Evolutionary conservation across 2,888 invertebrate genomes (phyloP).

Genomic region (Allygus modestus): DNA sequence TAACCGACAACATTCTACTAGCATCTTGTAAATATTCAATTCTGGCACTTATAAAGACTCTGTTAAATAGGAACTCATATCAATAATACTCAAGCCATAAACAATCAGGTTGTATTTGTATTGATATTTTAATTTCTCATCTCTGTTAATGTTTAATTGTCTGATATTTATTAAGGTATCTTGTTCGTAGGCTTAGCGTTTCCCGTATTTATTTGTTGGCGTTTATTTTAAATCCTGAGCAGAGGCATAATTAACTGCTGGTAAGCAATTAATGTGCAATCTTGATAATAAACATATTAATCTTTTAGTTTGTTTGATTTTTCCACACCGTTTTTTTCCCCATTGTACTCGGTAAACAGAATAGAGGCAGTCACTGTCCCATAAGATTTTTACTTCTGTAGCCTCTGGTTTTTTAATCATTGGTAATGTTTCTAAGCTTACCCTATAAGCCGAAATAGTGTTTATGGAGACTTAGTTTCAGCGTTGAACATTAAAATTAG

Average conservation of each 20-base stretch:
- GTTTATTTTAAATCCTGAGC: constrained; percentile 38
- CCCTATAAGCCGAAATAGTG: too few relatives aligned
- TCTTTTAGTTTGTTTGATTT: constrained; percentile 48
- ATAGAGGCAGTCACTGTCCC: too few relatives aligned
- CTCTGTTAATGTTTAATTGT: constrained; percentile 30
- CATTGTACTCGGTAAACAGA: too few relatives aligned
- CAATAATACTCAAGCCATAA: constrained; percentile 27
- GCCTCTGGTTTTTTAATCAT: too few relatives aligned
- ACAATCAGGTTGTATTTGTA: constrained; percentile 42
- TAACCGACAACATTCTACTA: too few relatives aligned
- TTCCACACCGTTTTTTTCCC: too few relatives aligned
- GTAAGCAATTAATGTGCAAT: constrained; percentile 58
- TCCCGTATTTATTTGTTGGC: constrained; percentile 56
- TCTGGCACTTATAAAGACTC: not conserved
- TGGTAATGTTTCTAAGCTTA: too few relatives aligned
- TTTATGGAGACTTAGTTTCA: too few relatives aligned
- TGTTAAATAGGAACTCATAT: not conserved
- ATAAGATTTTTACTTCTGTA: too few relatives aligned
- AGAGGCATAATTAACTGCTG: constrained; percentile 50
- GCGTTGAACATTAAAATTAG: too few relatives aligned
- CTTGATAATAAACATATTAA: constrained; percentile 62
- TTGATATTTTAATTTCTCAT: constrained; percentile 10
- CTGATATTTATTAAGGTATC: constrained; percentile 48
- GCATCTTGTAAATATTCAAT: constrained; percentile 17
- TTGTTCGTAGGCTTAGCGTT: constrained; percentile 44